Evolutionary conservation across 2,797 vertebrate species (phyloP).

Genomic region (Selene dorsalis): DNA sequence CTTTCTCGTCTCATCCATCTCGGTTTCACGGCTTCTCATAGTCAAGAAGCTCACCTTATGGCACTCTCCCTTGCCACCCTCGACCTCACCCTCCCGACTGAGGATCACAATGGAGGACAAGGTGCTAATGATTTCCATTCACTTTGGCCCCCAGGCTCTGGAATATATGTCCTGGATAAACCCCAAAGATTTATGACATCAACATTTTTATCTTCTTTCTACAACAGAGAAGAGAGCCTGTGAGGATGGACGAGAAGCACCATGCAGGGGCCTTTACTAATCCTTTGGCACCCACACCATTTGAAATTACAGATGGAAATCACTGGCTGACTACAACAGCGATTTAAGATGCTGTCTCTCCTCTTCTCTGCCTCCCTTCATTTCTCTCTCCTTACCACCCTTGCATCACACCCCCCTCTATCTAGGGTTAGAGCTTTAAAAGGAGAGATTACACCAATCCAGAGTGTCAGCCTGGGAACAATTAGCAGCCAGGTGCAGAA

Average conservation of each 20-base stretch:
- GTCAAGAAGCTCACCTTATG: conserved; percentile 51
- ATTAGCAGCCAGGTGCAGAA: conserved; percentile 77
- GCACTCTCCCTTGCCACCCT: conserved; percentile 39
- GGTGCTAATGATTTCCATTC: conserved; percentile 64
- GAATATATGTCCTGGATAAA: conserved; percentile 50
- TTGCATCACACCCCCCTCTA: conserved; percentile 47
- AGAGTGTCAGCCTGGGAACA: conserved; percentile 71
- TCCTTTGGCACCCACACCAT: conserved; percentile 58
- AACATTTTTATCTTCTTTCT: conserved; percentile 53
- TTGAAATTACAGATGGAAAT: conserved; percentile 72
- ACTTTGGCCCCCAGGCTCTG: conserved; percentile 39
- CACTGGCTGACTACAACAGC: conserved; percentile 65
- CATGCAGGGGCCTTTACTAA: conserved; percentile 56
- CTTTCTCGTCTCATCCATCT: conserved; percentile 63
- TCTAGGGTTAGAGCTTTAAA: conserved; percentile 61
- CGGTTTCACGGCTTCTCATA: conserved; percentile 43
- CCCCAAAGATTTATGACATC: conserved; percentile 59
- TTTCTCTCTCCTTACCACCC: conserved; percentile 48
- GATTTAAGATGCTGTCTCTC: conserved; percentile 59
- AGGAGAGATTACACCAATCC: conserved; percentile 73
- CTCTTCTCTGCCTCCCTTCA: conserved; percentile 22
- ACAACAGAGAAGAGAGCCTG: not conserved
- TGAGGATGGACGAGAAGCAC: conserved; percentile 25
- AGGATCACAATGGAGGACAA: conserved; percentile 69
- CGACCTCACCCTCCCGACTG: conserved; percentile 59